Percentiles rank a stretch among this genome's conserved stretches.
These are phyloP conservation scores for Hirudo medicinalis DNA, from an alignment of 1,140 invertebrate species.

Conservation along the genomic window DNA sequence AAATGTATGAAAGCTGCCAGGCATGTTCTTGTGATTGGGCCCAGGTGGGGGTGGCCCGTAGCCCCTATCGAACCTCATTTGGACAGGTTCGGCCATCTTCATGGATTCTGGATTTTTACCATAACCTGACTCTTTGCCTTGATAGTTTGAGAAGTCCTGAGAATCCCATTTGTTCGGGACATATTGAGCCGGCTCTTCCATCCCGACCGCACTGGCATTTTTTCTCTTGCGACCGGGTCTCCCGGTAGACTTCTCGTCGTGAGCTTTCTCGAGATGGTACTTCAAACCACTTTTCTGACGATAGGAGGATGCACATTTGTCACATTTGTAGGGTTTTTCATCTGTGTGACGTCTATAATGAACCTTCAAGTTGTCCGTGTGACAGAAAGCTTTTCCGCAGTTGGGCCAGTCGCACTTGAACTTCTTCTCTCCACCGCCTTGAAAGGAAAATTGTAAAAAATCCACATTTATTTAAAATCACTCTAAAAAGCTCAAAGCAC, in stretches of 20 bases:
- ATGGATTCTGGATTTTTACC: too few species aligned
- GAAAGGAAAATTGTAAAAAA: constrained; percentile 2
- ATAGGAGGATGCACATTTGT: constrained; percentile 40
- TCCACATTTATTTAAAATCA: background rate
- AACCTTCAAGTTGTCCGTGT: constrained; percentile 51
- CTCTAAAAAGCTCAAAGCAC: background rate
- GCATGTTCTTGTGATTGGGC: too few species aligned
- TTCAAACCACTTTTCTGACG: constrained; percentile 33
- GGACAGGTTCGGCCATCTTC: too few species aligned
- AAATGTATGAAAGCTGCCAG: too few species aligned
- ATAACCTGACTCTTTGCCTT: too few species aligned
- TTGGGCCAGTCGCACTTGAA: constrained; percentile 32
- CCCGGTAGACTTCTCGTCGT: constrained; percentile 21
- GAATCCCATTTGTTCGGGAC: too few species aligned
- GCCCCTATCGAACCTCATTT: too few species aligned
- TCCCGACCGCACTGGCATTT: background rate
- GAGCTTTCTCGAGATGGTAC: constrained; percentile 31
- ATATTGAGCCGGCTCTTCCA: too few species aligned
- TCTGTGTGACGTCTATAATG: constrained; percentile 67
- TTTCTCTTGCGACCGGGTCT: constrained; percentile 14
- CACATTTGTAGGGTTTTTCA: constrained; percentile 67
- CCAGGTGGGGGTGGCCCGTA: too few species aligned
- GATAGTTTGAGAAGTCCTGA: too few species aligned
- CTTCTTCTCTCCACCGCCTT: constrained; percentile 31
- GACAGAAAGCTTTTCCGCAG: constrained; percentile 36